Base-by-base conservation (phyloP, 2,113 vertebrate genomes). In the Xiphophorus couchianus region DNA sequence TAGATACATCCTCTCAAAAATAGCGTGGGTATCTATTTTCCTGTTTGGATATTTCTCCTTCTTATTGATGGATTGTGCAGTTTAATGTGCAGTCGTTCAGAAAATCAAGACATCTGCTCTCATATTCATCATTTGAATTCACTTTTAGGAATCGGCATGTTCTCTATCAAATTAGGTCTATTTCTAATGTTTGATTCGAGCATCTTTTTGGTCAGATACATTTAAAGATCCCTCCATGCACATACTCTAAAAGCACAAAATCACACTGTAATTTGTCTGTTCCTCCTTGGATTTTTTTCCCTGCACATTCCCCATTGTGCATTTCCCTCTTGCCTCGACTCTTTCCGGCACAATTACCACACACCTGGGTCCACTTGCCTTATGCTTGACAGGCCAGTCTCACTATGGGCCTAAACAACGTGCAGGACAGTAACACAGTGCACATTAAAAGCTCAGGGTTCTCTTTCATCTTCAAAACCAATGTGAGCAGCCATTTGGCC, bases 341-440 rank as follows among this genome's bases (percentile, higher is more conserved):
- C 68, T 78, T 69, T 84, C 73, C 62, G 30, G 81, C 62, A 69
- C 78, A 85, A 84, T 90, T 89, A 84, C 84, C 86, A 72, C 69
- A 78, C 92, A 92, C 82, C 88, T 87, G 73, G 81, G 79, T 89
- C 88, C 82, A 84, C 84, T 88, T 74, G 62, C 84, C 67, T 84
- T 80, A 71, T 71, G 80, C 84, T 77, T 82, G 83, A 83, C 82
- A 78, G 74, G 80, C 75, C 71, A 17, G 76, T 44, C 80, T 82
- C 74, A 70, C 78, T 78, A 84, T 82, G 54, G 70, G 79, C 82
- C 78, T 19, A 69, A 82, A 82, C 80, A 84, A 80, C 77, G 69
- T 77, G 82, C 83, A 9, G 68, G 78, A 89, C 85, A 63, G 85
- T 84, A 81, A 48, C 68, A 66, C 39, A 6, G 75, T 64, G 27